Base-by-base conservation (phyloP, 2,113 vertebrate species). In the Plotosus lineatus region DNA sequence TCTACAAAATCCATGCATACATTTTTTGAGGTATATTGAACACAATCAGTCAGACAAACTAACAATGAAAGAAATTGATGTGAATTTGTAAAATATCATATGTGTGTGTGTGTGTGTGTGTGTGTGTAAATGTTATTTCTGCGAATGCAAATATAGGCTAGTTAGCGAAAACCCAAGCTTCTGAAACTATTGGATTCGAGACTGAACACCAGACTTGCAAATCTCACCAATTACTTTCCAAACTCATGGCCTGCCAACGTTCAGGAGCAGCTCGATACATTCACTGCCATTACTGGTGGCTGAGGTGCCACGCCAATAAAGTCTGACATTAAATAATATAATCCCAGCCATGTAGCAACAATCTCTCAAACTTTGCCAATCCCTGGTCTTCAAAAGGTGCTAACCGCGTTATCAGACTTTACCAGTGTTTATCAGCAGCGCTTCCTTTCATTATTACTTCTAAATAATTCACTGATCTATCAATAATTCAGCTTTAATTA, bases 401-500 rank as follows among this genome's bases (percentile, higher is more conserved):
- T 86, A 84, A 81, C 82, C 80, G 14, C n/a, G n/a, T n/a, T n/a
- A n/a, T n/a, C n/a, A n/a, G n/a, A n/a, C n/a, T 56, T 81, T 68
- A 82, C 78, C 76, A 23, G 61, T 36, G 75, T 75, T 85, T 79
- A 82, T 75, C 80, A 78, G 61, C 53, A 51, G 50, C n/a, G 69
- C 76, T 82, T 53, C 58, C 36, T 79, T 82, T 82, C 75, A 85
- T 79, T 75, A 85, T 82, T 75, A 48, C 71, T 56, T 51, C 71
- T 82, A 63, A 85, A 85, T 85, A 69, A 85, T 85, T 82, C 23
- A 85, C 44, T 14, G 53, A 79, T 79, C 79, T 75, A 85, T 82
- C 69, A 79, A 85, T 85, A 85, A 85, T 85, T 69, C 83, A 85
- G 69, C 83, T 79, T 82, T 85, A 85, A 85, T 85, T 82, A 82